A percentile compares a stretch with the other conserved stretches of the same genome.
Conservation (phyloP, 2,888 invertebrate species). For the Dynastes maya region DNA sequence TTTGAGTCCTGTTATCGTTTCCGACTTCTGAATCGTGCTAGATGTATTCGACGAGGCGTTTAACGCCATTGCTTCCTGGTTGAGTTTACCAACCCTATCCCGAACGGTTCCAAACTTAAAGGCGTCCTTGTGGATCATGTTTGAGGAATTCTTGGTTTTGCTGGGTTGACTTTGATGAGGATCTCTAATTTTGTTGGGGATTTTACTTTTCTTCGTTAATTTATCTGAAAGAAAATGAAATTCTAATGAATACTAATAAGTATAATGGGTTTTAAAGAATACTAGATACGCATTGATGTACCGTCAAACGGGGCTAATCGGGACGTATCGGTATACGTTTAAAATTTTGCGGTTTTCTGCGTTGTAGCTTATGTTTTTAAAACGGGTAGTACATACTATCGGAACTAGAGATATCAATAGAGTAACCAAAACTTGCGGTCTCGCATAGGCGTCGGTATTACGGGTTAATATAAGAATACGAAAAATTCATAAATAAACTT, state of each 20-base stretch:
- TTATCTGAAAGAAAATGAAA: neutral
- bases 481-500: too few species aligned
- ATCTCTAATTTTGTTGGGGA: neutral
- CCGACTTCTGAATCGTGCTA: neutral
- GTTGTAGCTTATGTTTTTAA: too few species aligned
- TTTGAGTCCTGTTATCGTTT: neutral
- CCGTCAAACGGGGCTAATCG: too few species aligned
- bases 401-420: too few species aligned
- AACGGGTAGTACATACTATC: too few species aligned
- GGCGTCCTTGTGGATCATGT: neutral
- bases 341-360: too few species aligned
- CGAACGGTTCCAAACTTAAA: neutral
- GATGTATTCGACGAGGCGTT: neutral
- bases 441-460: too few species aligned
- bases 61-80: neutral
- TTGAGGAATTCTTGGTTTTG: neutral
- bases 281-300: neutral
- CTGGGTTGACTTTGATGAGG: neutral
- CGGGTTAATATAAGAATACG: too few species aligned
- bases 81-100: slow-evolving; percentile 19
- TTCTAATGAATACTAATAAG: neutral
- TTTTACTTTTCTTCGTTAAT: neutral
- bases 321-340: too few species aligned
- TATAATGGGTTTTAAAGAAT: too few species aligned
- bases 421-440: too few species aligned